Base-by-base conservation (phyloP, 2,797 vertebrate genomes). In the Acanthurus lineatus region DNA sequence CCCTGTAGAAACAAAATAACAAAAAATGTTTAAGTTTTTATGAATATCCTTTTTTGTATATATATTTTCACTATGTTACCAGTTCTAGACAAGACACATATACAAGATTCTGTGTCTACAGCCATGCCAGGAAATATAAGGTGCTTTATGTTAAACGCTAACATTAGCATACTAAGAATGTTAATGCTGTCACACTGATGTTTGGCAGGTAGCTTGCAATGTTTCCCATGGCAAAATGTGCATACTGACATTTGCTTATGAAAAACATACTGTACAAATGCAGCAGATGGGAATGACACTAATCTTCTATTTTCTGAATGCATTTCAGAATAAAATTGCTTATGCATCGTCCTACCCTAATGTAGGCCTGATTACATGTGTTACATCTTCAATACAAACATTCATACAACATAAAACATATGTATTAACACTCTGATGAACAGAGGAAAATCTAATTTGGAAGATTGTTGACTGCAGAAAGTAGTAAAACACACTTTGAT, bases 1-100 rank as follows among this genome's bases (percentile, higher is more conserved):
- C 97, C 97, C 97, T 98, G 91, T 79, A 19, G 28, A 85, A 77
- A 28, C 83, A 69, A 83, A 38, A 6, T 2, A 9, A 47, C 9
- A 3, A n/a, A 0, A 47, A 6, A 7, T 59, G 5, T 9, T 9
- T 12, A 3, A 15, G 9, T n/a, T 12, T 54, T 58, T 47, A 45
- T n/a, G 3, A 69, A 49, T 5, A 3, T 32, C 28, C 28, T 32
- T 32, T 42, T 12, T 12, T 45, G 4, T 20, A 40, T 9, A 1
- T 53, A 19, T 42, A 25, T 38, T 17, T 28, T 44, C 20, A 56
- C 1, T 0, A 22, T 32, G 19, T 56, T 4, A 51, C 44, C 54
- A 52, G 19, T 1, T 0, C 28, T 32, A 32, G 28, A 32, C 28
- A 32, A 32, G 28, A 3, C 19, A n/a, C 15, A 15, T 10, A 52